Conservation (phyloP, 2,113 vertebrate species). For the Hippocampus abdominalis region DNA sequence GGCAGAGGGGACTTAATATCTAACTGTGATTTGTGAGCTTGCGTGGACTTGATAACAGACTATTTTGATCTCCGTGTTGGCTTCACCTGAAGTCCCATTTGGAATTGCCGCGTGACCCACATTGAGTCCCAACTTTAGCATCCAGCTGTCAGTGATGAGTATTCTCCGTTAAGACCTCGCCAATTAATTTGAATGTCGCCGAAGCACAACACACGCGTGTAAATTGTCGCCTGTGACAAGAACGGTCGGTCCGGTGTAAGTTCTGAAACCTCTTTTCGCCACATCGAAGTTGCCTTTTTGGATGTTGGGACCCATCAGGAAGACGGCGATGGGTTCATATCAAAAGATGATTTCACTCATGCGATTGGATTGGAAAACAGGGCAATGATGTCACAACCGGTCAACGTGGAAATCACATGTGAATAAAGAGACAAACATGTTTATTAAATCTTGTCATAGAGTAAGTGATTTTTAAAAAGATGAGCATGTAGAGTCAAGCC, state of each 20-base stretch:
- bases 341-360: no score
- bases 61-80: neutral
- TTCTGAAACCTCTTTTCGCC: neutral
- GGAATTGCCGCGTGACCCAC: neutral
- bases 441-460: no score
- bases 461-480: no score
- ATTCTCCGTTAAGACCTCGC: neutral
- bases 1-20: neutral
- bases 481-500: no score
- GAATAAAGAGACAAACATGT: no score
- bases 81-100: neutral
- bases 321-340: no score
- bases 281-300: neutral
- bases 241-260: neutral
- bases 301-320: no score
- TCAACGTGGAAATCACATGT: no score
- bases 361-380: no score
- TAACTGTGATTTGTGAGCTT: neutral
- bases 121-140: conserved; percentile 1
- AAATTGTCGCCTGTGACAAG: neutral
- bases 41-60: neutral
- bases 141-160: neutral
- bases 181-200: neutral
- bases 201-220: neutral
- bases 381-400: no score